Conservation (phyloP, 1,140 invertebrate genomes). For the Tetramorium parvispinum region DNA sequence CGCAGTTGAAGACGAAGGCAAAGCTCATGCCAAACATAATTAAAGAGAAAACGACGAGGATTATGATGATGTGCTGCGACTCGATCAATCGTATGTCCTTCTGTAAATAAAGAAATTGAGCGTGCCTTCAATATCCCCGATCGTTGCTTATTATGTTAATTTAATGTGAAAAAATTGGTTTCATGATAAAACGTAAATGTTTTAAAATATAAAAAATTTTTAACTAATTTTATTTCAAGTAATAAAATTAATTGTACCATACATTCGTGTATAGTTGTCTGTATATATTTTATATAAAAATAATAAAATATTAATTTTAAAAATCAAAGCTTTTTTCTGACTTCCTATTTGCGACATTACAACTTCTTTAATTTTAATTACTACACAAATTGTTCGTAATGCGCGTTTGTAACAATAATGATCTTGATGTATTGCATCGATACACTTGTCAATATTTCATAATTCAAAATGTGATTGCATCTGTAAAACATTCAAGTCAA, state of each 20-base stretch:
- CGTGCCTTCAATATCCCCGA: background rate
- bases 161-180: background rate
- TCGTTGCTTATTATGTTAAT: background rate
- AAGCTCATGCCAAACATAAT: slow-evolving; percentile 95
- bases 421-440: background rate
- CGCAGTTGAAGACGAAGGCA: slow-evolving; percentile 94
- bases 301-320: background rate
- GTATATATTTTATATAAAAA: background rate
- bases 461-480: background rate
- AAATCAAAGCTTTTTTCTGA: background rate
- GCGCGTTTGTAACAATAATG: background rate
- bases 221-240: background rate
- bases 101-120: slow-evolving; percentile 82
- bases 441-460: background rate
- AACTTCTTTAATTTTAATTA: slow-evolving; percentile 1
- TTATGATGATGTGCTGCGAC: slow-evolving; percentile 93
- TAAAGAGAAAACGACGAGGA: slow-evolving; percentile 94
- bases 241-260: background rate
- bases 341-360: background rate
- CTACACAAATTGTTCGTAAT: background rate
- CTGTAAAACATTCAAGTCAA: background rate
- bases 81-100: slow-evolving; percentile 84
- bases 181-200: background rate
- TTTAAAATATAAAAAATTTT: background rate
- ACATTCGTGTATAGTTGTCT: background rate